Conservation (phyloP, 2,888 invertebrate species). For the Blomia tropicalis region DNA sequence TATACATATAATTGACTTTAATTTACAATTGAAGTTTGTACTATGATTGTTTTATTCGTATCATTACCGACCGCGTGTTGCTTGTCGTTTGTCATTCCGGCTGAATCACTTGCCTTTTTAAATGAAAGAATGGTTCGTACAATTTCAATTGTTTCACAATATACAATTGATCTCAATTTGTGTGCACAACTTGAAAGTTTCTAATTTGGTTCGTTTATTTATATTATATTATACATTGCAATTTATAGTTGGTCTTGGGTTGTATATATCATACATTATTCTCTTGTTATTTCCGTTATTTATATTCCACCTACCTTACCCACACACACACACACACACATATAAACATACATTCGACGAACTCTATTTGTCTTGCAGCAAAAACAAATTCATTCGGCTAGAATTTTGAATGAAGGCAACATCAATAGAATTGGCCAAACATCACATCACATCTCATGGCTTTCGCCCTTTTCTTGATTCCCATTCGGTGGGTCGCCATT, state of each 20-base stretch:
- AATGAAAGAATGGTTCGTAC: too few relatives aligned
- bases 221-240: neutral
- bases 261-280: neutral
- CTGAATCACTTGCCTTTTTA: neutral
- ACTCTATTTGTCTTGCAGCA: neutral
- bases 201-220: conserved; percentile 6
- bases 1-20: too few relatives aligned
- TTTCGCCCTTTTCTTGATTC: too few relatives aligned
- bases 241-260: neutral
- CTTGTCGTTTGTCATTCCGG: too few relatives aligned
- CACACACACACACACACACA: neutral
- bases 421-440: too few relatives aligned
- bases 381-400: neutral
- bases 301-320: too few relatives aligned
- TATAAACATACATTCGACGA: neutral
- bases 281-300: neutral
- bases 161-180: neutral
- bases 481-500: too few relatives aligned
- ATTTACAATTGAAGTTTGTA: too few relatives aligned
- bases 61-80: neutral
- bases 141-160: neutral
- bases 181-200: neutral
- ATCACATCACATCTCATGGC: too few relatives aligned
- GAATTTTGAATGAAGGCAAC: conserved; percentile 1
- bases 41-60: neutral